Conservation (phyloP, 1,140 invertebrate species). For the Macrobrachium nipponense region DNA sequence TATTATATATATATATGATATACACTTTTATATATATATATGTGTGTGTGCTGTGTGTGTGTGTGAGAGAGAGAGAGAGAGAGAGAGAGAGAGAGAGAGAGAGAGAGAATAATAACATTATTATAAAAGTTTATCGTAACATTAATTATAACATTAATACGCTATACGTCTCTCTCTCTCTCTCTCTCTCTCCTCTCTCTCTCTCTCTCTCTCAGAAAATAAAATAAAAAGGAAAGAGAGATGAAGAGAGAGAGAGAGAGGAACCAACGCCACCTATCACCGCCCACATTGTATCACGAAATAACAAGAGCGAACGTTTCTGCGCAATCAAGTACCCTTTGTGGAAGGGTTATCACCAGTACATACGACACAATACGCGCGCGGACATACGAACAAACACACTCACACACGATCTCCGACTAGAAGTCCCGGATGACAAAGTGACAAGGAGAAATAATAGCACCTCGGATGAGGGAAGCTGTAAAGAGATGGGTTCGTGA, state of each 20-base stretch:
- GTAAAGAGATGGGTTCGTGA: background rate
- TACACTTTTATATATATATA: background rate
- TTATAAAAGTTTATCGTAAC: background rate
- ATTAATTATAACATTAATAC: background rate
- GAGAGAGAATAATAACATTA: constrained; percentile 20
- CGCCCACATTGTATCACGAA: background rate
- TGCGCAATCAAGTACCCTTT: too few relatives aligned
- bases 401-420: background rate
- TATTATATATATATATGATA: background rate
- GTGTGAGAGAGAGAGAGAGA: constrained; percentile 25
- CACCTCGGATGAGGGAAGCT: background rate
- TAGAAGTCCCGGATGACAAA: background rate
- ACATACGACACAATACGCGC: too few relatives aligned
- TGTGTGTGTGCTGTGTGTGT: constrained; percentile 11
- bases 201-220: background rate
- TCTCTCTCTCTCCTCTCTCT: background rate
- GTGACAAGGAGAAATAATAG: background rate
- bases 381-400: too few relatives aligned
- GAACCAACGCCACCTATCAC: too few relatives aligned
- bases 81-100: constrained; percentile 26
- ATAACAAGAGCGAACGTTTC: too few relatives aligned
- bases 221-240: too few relatives aligned
- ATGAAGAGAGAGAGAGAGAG: too few relatives aligned
- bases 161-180: background rate
- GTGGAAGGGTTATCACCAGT: too few relatives aligned